phyloP scores from a whole-genome alignment of 37 sponge, comb jelly and placozoan species.

The Geodia barretti region DNA sequence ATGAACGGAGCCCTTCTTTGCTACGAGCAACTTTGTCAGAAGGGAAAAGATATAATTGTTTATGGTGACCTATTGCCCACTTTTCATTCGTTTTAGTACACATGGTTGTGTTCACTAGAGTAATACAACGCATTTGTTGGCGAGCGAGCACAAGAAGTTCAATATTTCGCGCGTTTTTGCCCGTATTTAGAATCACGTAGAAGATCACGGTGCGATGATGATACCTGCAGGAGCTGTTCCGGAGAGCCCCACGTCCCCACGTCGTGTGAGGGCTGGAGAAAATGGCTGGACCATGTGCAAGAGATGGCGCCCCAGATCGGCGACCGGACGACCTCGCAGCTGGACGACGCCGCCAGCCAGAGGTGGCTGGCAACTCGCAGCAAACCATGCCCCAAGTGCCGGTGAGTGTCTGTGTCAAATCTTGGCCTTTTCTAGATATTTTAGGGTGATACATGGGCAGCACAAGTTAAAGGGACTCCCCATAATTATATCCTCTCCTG shows the following conservation, averaged over 20 bases:
- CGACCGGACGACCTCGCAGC: conserved; percentile 9
- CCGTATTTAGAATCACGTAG: no score
- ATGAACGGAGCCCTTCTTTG: no score
- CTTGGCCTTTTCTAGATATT: no score
- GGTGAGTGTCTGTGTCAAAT: conserved; percentile 63
- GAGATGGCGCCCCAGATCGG: conserved; percentile 59
- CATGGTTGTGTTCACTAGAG: neutral
- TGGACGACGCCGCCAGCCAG: conserved; percentile 43
- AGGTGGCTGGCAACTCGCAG: conserved; percentile 78
- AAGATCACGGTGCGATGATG: no score
- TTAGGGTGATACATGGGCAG: neutral
- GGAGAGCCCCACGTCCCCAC: conserved; percentile 81
- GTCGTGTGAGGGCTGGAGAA: conserved; percentile 72
- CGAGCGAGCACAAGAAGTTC: no score
- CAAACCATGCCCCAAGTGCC: conserved; percentile 93
- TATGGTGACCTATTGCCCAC: no score
- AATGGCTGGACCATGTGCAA: conserved; percentile 68
- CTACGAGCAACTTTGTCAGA: no score
- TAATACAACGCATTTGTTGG: no score
- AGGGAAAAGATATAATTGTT: no score
- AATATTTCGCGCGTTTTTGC: neutral
- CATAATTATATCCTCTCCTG: neutral
- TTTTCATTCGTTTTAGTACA: no score
- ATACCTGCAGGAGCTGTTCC: conserved; percentile 58
- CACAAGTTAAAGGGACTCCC: neutral